Base-by-base conservation (phyloP, 2,888 invertebrate species). In the Sylvicola cinctus region DNA sequence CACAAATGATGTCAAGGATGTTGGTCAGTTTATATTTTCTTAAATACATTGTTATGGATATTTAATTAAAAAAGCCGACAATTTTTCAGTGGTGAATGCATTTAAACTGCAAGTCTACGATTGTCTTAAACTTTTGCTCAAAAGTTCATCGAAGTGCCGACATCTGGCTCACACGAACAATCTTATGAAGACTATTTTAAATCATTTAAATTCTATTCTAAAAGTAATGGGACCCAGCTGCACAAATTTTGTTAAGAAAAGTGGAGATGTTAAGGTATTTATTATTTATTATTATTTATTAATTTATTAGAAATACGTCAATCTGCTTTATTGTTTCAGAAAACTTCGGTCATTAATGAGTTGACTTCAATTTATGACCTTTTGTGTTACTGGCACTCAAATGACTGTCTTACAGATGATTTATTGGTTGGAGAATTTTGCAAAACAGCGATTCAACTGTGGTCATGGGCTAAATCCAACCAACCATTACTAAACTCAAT, bases 401-500 rank as follows among this genome's bases (percentile, higher is more conserved):
- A 44, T 2, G 43, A 48, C 16, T 39, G 46, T 3, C 45, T 56
- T 8, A 44, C 39, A 1, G 46, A 54, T 20, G 42, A 50, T 15
- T 16, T 33, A 1, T 42, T 49, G 32, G 48, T 41, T 4, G 14
- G 12, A 5, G 37, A 43, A 3, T 31, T 51, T 2, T 39, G 46
- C 2, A 48, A 46, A 23, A 35, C 51, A 3, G 27, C 51, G 2
- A 37, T 52, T 3, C 44, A 47, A 23, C 34, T 51, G 2, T 57
- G 57, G 57, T 49, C 54, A 2, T 58, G 57, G 57, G 38, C 50
- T 6, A 44, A 44, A 7, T 48, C 54, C 29, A 54, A 55, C n/a
- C 32, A 33, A 2, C 43, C 47, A 7, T 41, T 57, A 2, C 50
- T 49, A 28, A 37, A 41, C 5, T 37, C 46, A 4, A 43, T 44